These are phyloP conservation scores for Circaetus gallicus DNA, from an alignment of 2,113 vertebrate genomes.

Conservation along the genomic window DNA sequence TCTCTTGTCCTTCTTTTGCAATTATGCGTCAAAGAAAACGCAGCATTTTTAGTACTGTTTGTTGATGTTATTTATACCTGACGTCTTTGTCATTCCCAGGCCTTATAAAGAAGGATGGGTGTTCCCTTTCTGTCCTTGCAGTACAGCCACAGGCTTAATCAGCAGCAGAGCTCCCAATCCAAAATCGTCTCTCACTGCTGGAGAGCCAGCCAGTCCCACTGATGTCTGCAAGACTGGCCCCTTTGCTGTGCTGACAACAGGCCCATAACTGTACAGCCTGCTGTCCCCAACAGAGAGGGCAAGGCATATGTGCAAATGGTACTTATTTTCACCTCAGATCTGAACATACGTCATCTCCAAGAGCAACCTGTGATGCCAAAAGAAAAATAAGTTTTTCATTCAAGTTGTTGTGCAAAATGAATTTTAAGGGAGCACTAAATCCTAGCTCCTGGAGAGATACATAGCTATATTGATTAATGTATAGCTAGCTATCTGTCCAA, in stretches of 20 bases:
- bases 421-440: neutral
- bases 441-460: neutral
- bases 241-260: neutral
- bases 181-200: neutral
- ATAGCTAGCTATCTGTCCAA: neutral
- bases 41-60: neutral
- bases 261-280: neutral
- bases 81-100: neutral
- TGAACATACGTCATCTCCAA: neutral
- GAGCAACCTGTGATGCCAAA: neutral
- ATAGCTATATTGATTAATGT: neutral
- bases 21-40: neutral
- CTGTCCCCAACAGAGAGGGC: neutral
- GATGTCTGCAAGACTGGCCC: neutral
- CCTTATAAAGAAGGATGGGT: neutral
- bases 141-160: neutral
- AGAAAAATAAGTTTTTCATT: neutral
- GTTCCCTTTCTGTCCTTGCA: neutral
- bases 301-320: neutral
- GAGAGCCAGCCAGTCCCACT: neutral
- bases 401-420: neutral
- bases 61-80: neutral
- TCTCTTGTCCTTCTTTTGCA: neutral
- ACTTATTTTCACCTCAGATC: neutral
- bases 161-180: neutral